Conservation (phyloP, 23 tunicate genomes). For the Styela plicata region DNA sequence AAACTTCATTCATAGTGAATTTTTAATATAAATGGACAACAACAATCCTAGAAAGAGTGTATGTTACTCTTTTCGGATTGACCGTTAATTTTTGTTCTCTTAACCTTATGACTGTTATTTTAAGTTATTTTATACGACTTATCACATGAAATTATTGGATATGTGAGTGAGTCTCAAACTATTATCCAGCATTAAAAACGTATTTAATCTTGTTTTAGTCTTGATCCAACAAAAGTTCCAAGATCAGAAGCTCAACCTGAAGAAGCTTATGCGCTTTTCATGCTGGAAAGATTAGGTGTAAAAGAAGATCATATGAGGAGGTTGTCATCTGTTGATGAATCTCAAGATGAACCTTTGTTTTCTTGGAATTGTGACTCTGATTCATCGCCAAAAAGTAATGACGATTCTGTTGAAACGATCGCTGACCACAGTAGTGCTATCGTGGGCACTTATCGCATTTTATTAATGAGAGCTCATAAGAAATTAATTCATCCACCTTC, state of each 20-base stretch:
- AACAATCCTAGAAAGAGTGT: too few relatives aligned
- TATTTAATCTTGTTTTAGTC: neutral
- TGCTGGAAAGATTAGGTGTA: slow-evolving; percentile 56
- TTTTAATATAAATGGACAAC: too few relatives aligned
- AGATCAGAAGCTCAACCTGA: slow-evolving; percentile 42
- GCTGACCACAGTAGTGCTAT: slow-evolving; percentile 48
- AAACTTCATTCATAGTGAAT: too few relatives aligned
- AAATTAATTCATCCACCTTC: slow-evolving; percentile 39
- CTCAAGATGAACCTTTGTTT: slow-evolving; percentile 36
- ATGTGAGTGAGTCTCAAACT: too few relatives aligned
- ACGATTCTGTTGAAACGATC: slow-evolving; percentile 25
- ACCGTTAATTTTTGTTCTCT: too few relatives aligned
- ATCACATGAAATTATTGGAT: too few relatives aligned
- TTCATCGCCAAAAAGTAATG: slow-evolving; percentile 25
- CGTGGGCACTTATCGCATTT: slow-evolving; percentile 77
- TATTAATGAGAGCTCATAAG: slow-evolving; percentile 56
- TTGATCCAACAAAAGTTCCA: neutral
- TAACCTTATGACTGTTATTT: too few relatives aligned
- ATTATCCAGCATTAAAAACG: neutral
- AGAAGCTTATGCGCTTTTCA: slow-evolving; percentile 72
- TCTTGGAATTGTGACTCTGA: slow-evolving; percentile 31
- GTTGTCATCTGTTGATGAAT: slow-evolving; percentile 3
- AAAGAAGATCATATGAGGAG: slow-evolving; percentile 30
- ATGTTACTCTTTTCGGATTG: too few relatives aligned
- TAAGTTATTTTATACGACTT: too few relatives aligned